phyloP scores from a whole-genome alignment of 1,140 invertebrate species.

The Drosophila baimaii region DNA sequence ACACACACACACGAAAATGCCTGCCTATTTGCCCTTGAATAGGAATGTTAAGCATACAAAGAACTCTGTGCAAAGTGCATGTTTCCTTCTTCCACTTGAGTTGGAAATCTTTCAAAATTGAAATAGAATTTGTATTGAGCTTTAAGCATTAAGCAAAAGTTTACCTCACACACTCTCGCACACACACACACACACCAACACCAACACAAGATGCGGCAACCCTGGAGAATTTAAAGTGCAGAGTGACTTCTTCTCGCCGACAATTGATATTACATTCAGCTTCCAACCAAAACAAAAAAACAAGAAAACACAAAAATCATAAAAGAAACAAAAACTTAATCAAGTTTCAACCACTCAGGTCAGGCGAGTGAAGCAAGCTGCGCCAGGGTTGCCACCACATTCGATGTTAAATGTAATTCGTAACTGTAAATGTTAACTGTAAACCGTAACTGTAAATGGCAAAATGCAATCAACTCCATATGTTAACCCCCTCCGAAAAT shows the following conservation, averaged over 20 bases:
- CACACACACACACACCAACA: conserved; percentile 18
- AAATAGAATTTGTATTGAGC: conserved; percentile 29
- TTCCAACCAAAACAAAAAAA: conserved; percentile 44
- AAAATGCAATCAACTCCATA: conserved; percentile 52
- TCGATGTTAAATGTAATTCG: conserved; percentile 55
- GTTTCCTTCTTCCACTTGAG: conserved; percentile 18
- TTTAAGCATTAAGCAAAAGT: conserved; percentile 35
- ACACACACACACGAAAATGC: conserved; percentile 27
- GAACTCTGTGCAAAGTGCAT: conserved; percentile 12
- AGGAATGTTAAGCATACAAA: conserved; percentile 44
- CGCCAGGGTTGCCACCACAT: conserved; percentile 30
- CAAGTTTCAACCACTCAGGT: conserved; percentile 47
- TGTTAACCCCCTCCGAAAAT: conserved; percentile 19
- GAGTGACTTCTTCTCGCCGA: conserved; percentile 21
- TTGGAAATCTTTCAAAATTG: conserved; percentile 21
- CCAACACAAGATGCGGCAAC: conserved; percentile 26
- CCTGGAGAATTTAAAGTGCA: conserved; percentile 12
- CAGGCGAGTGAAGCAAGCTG: conserved; percentile 31
- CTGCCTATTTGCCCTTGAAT: conserved; percentile 45
- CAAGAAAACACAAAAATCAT: conserved; percentile 9
- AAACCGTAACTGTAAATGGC: conserved; percentile 44
- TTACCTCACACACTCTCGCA: conserved; percentile 41
- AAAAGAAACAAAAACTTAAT: conserved; percentile 24
- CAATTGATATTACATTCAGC: conserved; percentile 51
- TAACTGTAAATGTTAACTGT: conserved; percentile 49